These are phyloP conservation scores for Oostethus manadensis DNA, from an alignment of 2,113 vertebrate species.

Conservation along the genomic window DNA sequence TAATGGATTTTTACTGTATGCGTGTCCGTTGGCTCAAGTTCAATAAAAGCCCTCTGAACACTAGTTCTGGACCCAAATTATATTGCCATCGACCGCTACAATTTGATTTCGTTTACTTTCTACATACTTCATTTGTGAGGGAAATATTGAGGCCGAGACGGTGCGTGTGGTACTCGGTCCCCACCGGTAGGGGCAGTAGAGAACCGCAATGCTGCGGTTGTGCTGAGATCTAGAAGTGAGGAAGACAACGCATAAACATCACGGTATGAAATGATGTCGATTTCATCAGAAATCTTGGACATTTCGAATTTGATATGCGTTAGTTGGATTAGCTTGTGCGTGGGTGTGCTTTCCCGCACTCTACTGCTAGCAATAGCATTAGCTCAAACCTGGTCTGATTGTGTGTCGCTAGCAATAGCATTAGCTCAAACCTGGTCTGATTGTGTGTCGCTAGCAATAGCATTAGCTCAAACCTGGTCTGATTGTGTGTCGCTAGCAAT, in stretches of 20 bases:
- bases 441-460: background rate
- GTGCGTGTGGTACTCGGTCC: background rate
- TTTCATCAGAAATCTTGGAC: background rate
- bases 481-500: background rate
- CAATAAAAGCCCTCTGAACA: too few relatives aligned
- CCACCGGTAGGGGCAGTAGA: background rate
- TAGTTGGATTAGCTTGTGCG: background rate
- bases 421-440: background rate
- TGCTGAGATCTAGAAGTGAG: background rate
- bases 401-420: background rate
- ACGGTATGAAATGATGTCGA: background rate
- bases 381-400: too few relatives aligned
- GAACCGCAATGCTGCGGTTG: background rate
- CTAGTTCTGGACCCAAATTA: too few relatives aligned
- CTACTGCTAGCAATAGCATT: background rate
- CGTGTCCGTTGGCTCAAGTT: too few relatives aligned
- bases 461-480: too few relatives aligned
- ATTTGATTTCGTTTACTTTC: too few relatives aligned
- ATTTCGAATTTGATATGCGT: background rate
- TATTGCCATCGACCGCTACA: too few relatives aligned
- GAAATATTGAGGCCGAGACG: background rate
- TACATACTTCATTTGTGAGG: background rate
- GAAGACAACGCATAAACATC: slow-evolving; percentile 1
- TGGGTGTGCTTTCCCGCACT: background rate
- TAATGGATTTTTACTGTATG: too few relatives aligned